These are phyloP conservation scores for Microctenopoma steveboyesi DNA, from an alignment of 2,797 vertebrate genomes.

Conservation along the genomic window DNA sequence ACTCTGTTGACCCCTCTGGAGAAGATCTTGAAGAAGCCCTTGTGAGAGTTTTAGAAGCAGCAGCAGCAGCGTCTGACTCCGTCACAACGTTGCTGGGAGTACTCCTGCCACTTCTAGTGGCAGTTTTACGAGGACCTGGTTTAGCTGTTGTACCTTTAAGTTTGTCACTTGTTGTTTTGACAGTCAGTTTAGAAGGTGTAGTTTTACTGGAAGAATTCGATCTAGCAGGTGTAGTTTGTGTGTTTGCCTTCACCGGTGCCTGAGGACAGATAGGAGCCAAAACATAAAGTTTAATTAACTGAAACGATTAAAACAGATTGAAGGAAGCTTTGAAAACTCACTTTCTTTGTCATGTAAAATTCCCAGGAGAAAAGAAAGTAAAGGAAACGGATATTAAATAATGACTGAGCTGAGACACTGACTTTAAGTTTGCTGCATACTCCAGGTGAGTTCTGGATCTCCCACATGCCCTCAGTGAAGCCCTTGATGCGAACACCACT, in stretches of 20 bases:
- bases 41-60: background rate
- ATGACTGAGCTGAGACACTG: background rate
- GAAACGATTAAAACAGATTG: background rate
- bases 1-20: background rate
- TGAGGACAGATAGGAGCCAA: conserved; percentile 48
- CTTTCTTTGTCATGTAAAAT: no score
- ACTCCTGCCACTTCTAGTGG: background rate
- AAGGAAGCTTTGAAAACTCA: no score
- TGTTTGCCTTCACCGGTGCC: conserved; percentile 82
- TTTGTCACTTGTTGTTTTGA: conserved; percentile 44
- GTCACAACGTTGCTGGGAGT: background rate
- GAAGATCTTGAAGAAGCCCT: conserved; percentile 16
- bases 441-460: conserved; percentile 77
- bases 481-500: conserved; percentile 71
- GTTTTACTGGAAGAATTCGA: conserved; percentile 51
- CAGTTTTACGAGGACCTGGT: background rate
- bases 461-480: conserved; percentile 79
- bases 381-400: no score
- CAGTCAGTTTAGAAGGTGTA: conserved; percentile 33
- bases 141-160: background rate
- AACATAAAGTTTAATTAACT: background rate
- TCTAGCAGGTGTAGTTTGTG: conserved; percentile 16
- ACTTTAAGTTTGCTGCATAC: conserved; percentile 69
- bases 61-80: background rate
- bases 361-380: no score